These are phyloP conservation scores for Dynastes tityus DNA, from an alignment of 2,888 invertebrate species.

Conservation along the genomic window DNA sequence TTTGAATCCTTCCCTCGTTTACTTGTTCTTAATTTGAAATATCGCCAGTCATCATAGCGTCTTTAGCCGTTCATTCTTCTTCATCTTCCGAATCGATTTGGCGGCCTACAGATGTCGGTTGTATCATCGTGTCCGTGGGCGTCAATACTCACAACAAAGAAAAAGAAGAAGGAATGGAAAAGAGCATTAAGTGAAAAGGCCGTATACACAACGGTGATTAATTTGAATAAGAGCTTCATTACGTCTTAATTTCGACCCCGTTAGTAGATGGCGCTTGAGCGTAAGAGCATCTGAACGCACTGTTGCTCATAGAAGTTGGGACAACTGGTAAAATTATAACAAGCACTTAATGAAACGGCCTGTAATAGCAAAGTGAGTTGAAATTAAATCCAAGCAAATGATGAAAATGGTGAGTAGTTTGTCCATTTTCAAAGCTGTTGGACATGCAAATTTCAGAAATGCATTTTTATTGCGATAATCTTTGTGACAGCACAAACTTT, in stretches of 20 bases:
- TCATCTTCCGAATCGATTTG: not conserved
- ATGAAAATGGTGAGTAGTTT: no score
- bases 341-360: no score
- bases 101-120: not conserved
- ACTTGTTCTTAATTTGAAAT: not conserved
- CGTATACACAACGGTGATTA: constrained; percentile 22
- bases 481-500: no score
- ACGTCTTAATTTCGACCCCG: constrained; percentile 22
- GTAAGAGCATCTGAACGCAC: no score
- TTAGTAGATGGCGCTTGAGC: not conserved
- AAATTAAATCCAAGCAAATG: no score
- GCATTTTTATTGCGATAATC: no score
- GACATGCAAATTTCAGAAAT: no score
- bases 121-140: not conserved
- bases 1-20: not conserved
- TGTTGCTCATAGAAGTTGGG: no score
- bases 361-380: no score
- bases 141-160: not conserved
- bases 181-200: not conserved
- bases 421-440: no score
- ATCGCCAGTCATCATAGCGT: constrained; percentile 1
- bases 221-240: constrained; percentile 40
- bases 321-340: no score
- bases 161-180: not conserved
- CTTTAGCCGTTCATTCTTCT: not conserved